A percentile compares a stretch with the other conserved stretches of the same genome.
Evolutionary conservation across 1,140 invertebrate species (phyloP).

Genomic region (Drosophila pseudoananassae): DNA sequence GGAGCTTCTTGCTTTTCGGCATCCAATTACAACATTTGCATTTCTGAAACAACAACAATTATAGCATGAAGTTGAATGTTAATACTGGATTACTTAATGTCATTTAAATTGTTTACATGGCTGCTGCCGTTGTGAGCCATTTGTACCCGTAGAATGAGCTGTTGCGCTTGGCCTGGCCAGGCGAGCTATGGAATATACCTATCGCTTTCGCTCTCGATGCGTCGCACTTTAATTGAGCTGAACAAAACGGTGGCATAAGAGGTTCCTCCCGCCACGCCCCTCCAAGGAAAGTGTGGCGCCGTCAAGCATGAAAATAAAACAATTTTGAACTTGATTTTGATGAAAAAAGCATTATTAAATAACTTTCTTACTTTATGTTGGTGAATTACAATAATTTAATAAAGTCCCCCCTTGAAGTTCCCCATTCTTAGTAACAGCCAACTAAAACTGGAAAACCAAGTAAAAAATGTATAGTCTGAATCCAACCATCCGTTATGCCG

Average conservation of each 20-base stretch:
- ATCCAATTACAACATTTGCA: constrained; percentile 30
- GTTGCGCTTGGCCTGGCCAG: constrained; percentile 63
- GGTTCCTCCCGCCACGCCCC: constrained; percentile 2
- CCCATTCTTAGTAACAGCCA: background rate
- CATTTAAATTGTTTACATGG: constrained; percentile 62
- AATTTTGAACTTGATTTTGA: constrained; percentile 2
- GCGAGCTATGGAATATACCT: constrained; percentile 23
- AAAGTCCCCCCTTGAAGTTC: no score
- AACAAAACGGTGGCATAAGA: constrained; percentile 63
- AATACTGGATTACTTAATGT: constrained; percentile 70
- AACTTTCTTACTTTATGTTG: no score
- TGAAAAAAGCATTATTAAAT: background rate
- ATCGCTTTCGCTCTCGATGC: constrained; percentile 39
- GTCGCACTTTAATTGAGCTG: constrained; percentile 64
- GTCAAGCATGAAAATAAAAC: constrained; percentile 25
- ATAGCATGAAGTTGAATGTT: constrained; percentile 46
- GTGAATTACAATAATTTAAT: no score
- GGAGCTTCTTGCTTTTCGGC: constrained; percentile 5
- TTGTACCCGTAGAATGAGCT: constrained; percentile 68
- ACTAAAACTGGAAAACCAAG: background rate
- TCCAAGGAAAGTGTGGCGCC: constrained; percentile 33
- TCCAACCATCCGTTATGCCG: constrained; percentile 8
- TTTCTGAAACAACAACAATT: constrained; percentile 40
- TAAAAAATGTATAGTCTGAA: constrained; percentile 7
- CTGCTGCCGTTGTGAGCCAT: constrained; percentile 38